Evolutionary conservation across 2,113 vertebrate genomes (phyloP), one percentile per base, ranked within the genome.

Genomic region (Raphicerus campestris): DNA sequence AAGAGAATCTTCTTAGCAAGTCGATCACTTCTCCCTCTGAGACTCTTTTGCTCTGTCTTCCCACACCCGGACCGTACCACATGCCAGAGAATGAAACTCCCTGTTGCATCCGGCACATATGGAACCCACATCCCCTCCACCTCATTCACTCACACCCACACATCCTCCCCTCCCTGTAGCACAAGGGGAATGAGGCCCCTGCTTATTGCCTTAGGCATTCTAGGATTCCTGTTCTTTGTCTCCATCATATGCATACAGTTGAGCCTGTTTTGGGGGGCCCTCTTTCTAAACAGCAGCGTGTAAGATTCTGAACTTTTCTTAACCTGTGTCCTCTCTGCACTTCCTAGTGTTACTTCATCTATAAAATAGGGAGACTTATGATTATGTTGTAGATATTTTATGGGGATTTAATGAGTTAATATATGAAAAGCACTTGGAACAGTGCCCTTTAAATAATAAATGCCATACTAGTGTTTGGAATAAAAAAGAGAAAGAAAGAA

Each of bases 391-490:
- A 93, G 49, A 82, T 89, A 89, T 91, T 86, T 96, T 96, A 77
- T 84, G 83, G 85, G 78, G 61, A 87, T 60, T 80, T 82, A 93
- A 91, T 94, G 51, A 61, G 17, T 85, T 98, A 93, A 90, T 35
- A 39, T 55, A 61, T 94, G 61, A 93, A 96, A 94, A 94, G 6
- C 75, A 73, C 70, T 88, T 95, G 80, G 53, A 94, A 87, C 20
- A 86, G 28, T 86, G 28, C 42, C 89, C 32, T 94, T 8, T 39
- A 73, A 95, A 85, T 82, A 84, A 32, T 55, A 86, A 89, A 87
- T 24, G 32, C 73, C 89, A 80, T 45, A 58, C 39, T 93, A 10
- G 10, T 82, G 45, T 51, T 96, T 75, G 53, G 66, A 90, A 83
- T 56, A 56, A 88, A 91, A 84, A 84, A 56, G 30, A 73, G 35